Percentiles rank a stretch among this genome's conserved stretches.
These are phyloP conservation scores for Merodon equestris DNA, from an alignment of 2,888 invertebrate genomes.

Conservation along the genomic window DNA sequence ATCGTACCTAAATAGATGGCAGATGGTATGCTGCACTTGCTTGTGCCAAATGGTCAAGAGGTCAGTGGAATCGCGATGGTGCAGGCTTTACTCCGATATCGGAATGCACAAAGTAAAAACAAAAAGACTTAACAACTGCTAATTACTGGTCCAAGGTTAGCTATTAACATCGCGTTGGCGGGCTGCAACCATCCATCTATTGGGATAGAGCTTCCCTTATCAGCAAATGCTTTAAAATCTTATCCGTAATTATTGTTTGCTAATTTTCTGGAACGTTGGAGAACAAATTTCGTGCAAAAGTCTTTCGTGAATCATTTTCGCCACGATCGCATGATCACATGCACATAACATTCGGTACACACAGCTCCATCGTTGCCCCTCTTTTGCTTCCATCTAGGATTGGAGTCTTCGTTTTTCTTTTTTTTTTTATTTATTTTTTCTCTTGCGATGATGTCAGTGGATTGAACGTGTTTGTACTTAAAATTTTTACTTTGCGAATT, in stretches of 20 bases:
- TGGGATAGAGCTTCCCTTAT: conserved; percentile 7
- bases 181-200: conserved; percentile 4
- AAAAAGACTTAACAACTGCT: conserved; percentile 44
- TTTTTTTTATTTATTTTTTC: conserved; percentile 17
- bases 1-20: conserved; percentile 2
- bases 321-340: conserved; percentile 47
- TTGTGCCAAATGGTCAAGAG: conserved; percentile 59
- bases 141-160: conserved; percentile 66
- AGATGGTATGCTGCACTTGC: conserved; percentile 30
- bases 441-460: conserved; percentile 59
- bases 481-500: conserved; percentile 34
- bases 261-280: neutral
- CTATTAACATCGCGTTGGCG: conserved; percentile 50
- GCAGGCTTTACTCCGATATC: conserved; percentile 4
- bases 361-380: neutral
- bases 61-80: conserved; percentile 60
- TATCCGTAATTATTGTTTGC: too few species aligned
- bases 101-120: conserved; percentile 6
- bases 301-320: conserved; percentile 44
- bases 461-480: conserved; percentile 36
- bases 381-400: too few species aligned
- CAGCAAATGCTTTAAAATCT: conserved; percentile 3
- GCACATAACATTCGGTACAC: conserved; percentile 8
- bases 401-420: neutral
- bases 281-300: conserved; percentile 33